phyloP scores from a whole-genome alignment of 2,888 invertebrate species.

The Trypoxylon attenuatum region DNA sequence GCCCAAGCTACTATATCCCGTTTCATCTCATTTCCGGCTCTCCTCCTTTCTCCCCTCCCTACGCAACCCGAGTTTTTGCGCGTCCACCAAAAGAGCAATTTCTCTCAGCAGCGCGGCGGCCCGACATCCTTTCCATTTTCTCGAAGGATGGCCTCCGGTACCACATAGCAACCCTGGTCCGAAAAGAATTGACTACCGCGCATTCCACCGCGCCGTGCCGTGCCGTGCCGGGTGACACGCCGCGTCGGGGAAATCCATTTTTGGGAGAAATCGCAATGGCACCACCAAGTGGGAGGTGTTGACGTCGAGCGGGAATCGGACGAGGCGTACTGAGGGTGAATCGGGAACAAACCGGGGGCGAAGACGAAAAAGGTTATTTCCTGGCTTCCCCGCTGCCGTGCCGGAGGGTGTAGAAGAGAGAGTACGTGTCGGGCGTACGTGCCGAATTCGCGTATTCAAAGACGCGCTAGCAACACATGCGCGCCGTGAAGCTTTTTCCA shows the following conservation, averaged over 20 bases:
- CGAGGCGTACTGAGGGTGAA: constrained; percentile 7
- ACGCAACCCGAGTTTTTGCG: neutral
- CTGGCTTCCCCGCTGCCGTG: constrained; percentile 17
- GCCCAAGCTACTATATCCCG: constrained; percentile 35
- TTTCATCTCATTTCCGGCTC: constrained; percentile 42
- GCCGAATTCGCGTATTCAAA: neutral
- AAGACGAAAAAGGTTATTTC: constrained; percentile 14
- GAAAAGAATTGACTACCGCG: too few species aligned
- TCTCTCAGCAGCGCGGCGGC: too few species aligned
- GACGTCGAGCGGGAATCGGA: too few species aligned
- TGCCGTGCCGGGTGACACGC: constrained; percentile 9
- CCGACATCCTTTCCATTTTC: too few species aligned
- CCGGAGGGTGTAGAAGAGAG: too few species aligned
- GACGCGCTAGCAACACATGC: neutral
- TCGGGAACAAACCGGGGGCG: constrained; percentile 19
- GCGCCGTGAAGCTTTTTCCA: neutral
- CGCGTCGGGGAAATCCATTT: constrained; percentile 7
- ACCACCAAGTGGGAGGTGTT: too few species aligned
- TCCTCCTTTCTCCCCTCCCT: constrained; percentile 9
- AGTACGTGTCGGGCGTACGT: constrained; percentile 7
- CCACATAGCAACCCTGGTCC: too few species aligned
- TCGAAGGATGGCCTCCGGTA: too few species aligned
- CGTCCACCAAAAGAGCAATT: neutral
- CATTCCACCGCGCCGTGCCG: too few species aligned
- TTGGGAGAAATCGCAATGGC: too few species aligned